Base-by-base conservation (phyloP, 1,140 invertebrate species). In the Chironomus striatipennis region DNA sequence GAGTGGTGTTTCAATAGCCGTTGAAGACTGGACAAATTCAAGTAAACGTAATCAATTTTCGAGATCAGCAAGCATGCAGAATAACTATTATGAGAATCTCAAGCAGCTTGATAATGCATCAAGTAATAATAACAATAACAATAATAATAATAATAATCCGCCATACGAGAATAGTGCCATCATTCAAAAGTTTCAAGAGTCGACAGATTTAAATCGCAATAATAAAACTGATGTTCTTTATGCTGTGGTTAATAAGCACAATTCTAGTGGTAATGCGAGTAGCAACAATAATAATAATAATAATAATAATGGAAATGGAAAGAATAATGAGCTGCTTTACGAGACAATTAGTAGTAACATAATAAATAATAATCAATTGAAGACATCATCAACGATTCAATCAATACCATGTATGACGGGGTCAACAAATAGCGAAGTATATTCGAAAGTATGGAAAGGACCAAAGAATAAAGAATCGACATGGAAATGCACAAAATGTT, bases 401-500 rank as follows among this genome's bases (percentile, higher is more conserved):
- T 74, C 77, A 73, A 76, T 67, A 74, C 65, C 75, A 73, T 76
- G 76, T 18, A 74, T 74, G 42, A 74, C 75, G 34, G 73, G 75
- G 57, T 76, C 73, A 73, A 75, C 79, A 74, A 75, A 34, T 42
- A 67, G 21, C 7, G 81, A 82, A 77, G 81, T 82, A 43, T 82
- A 82, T 75, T 80, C 81, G 73, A 82, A 82, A 78, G 81, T 82
- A 73, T 82, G 81, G 81, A 82, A 82, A 77, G 81, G 81, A 77
- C 81, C 81, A 15, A 79, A 42, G 57, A 65, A n/a, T n/a, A n/a
- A 64, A 72, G 65, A 64, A 43, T 75, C 88, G 91, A 91, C 92
- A 88, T 95, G 93, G 93, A 92, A 91, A 73, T 96, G 93, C 84
- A 85, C 87, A 75, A 90, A 93, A 81, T 96, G 93, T 82, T 93